Evolutionary conservation across 2,888 invertebrate genomes (phyloP).

Genomic region (Drosophila kanekoi): DNA sequence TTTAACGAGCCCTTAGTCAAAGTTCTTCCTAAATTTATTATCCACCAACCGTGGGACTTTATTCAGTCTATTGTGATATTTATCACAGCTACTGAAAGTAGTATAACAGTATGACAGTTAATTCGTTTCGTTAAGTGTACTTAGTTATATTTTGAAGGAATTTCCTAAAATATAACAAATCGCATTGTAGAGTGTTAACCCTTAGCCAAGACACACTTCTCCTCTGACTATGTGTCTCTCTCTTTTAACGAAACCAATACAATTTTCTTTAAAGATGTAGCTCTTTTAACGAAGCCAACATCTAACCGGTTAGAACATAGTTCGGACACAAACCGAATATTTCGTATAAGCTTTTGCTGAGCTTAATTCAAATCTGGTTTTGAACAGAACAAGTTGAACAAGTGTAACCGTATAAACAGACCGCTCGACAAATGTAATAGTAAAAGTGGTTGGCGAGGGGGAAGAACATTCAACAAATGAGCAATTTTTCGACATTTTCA

Average conservation of each 20-base stretch:
- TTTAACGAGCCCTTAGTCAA: not conserved
- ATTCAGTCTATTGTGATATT: too few species aligned
- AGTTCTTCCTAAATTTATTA: not conserved
- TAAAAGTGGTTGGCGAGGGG: too few species aligned
- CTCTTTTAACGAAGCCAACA: slow-evolving; percentile 13
- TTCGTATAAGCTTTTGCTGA: not conserved
- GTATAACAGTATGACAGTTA: too few species aligned
- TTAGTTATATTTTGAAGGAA: too few species aligned
- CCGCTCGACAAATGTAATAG: too few species aligned
- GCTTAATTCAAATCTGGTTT: not conserved
- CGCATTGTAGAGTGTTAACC: not conserved
- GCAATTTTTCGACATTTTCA: too few species aligned
- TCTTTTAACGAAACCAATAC: not conserved
- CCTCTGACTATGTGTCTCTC: not conserved
- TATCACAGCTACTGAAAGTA: too few species aligned
- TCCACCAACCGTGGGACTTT: not conserved
- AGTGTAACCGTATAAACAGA: not conserved
- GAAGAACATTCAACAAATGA: too few species aligned
- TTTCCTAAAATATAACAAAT: not conserved
- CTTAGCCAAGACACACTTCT: not conserved
- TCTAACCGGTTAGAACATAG: slow-evolving; percentile 22
- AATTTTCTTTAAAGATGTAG: not conserved
- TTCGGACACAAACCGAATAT: slow-evolving; percentile 12
- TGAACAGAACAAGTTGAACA: not conserved
- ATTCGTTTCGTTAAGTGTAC: too few species aligned